These are phyloP conservation scores for Eciton burchellii DNA, from an alignment of 1,140 invertebrate genomes.

Conservation along the genomic window DNA sequence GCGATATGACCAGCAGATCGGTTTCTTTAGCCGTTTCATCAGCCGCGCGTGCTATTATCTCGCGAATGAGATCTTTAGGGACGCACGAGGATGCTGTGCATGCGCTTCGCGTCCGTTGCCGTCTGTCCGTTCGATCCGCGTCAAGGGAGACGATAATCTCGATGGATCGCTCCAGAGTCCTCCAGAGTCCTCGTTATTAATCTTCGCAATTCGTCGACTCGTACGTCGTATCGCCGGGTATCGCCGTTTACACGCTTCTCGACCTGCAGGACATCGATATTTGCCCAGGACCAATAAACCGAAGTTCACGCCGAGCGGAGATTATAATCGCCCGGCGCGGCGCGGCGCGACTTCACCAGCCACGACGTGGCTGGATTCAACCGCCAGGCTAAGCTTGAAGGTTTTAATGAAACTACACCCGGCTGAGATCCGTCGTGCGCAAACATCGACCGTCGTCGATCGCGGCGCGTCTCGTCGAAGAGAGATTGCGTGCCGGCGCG, in stretches of 20 bases:
- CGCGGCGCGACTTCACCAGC: slow-evolving; percentile 12
- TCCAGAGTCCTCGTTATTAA: slow-evolving; percentile 3
- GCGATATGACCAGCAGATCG: slow-evolving; percentile 20
- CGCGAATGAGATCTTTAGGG: no score
- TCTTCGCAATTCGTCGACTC: not conserved
- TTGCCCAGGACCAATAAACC: not conserved
- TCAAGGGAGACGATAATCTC: no score
- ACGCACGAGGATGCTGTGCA: no score
- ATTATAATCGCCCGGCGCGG: not conserved
- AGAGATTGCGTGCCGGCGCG: slow-evolving; percentile 45
- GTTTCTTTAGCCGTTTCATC: slow-evolving; percentile 9
- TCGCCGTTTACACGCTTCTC: not conserved
- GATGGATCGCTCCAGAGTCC: no score
- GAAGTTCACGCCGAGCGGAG: not conserved
- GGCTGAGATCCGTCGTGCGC: not conserved
- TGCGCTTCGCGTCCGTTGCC: no score
- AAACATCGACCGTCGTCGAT: not conserved
- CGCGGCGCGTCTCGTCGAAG: slow-evolving; percentile 15
- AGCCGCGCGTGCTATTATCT: no score
- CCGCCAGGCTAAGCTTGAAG: slow-evolving; percentile 18
- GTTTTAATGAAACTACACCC: slow-evolving; percentile 43
- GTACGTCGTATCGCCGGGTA: not conserved
- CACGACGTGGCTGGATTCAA: no score
- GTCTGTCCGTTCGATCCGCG: no score
- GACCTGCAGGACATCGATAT: no score